phyloP scores from a whole-genome alignment of 2,888 invertebrate species.

The Crossocerus cetratus region DNA sequence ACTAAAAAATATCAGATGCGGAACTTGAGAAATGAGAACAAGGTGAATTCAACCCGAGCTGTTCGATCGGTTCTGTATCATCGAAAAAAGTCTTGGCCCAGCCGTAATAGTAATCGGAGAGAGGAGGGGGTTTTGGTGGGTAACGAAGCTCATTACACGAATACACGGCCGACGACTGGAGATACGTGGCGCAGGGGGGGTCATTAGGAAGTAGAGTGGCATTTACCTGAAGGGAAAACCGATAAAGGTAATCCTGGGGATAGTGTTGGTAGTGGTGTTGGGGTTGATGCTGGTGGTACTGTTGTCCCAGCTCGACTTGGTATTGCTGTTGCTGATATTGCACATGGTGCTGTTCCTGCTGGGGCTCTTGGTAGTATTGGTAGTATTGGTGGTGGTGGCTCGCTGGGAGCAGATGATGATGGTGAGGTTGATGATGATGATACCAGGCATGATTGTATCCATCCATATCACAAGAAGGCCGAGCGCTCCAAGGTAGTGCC shows the following conservation, averaged over 20 bases:
- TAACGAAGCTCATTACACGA: no score
- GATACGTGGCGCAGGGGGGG: conserved; percentile 12
- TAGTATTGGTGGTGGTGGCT: conserved; percentile 51
- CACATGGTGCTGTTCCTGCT: conserved; percentile 46
- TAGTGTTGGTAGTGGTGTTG: conserved; percentile 71
- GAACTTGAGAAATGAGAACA: no score
- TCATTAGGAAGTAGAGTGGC: conserved; percentile 5
- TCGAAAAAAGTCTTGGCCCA: no score
- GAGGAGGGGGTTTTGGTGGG: no score
- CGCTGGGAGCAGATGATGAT: conserved; percentile 47
- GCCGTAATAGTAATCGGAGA: no score
- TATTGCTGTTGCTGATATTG: conserved; percentile 48
- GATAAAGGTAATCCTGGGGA: conserved; percentile 74
- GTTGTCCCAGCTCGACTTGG: conserved; percentile 40
- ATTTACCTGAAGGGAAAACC: conserved; percentile 75
- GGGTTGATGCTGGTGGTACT: conserved; percentile 64
- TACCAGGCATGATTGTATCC: conserved; percentile 58
- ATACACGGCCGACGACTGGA: conserved; percentile 6
- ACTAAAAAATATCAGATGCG: no score
- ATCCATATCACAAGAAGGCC: conserved; percentile 58
- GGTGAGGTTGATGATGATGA: conserved; percentile 57
- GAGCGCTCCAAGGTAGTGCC: conserved; percentile 41
- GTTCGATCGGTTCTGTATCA: no score
- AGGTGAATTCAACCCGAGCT: no score
- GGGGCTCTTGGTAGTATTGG: conserved; percentile 39